Evolutionary conservation across 2,113 vertebrate species (phyloP), one percentile per base, ranked within the genome.

Genomic region (Oryzias woworae): DNA sequence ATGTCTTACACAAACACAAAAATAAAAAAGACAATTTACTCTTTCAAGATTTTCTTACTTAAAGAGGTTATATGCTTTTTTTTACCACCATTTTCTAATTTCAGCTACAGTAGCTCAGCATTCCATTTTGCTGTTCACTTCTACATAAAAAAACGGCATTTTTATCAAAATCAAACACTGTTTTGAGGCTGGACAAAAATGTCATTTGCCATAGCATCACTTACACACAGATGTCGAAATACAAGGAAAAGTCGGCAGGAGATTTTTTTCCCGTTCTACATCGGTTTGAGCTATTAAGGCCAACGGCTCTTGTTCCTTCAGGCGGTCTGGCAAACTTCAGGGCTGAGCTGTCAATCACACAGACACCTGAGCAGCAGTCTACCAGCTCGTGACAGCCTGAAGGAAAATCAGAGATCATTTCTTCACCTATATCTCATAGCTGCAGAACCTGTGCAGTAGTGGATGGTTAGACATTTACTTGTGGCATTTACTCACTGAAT

Each of bases 401-500:
- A 24, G 77, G 54, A 23, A 76, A 69, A 62, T 48, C 53, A 60
- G 18, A 44, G 36, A 28, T 57, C 45, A 57, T 68, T 72, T 66
- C 48, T 70, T 57, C 24, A 2, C 14, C 44, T 15, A 22, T 41
- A 36, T 56, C 31, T 50, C 18, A 36, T 36, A 72, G 58, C 51
- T 68, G 46, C 82, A 87, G 69, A 66, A 71, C 66, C 71, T 52
- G 44, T 58, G 31, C 60, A 78, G 57, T 42, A 56, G 20, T 5
- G 2, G 28, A 20, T 18, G 64, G 36, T 47, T 64, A 71, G 56
- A 62, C 76, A 78, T 84, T 87, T 83, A 78, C 73, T 58, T 58
- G 26, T 84, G 85, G 66, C 84, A 87, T 89, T 90, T 89, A 73
- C 73, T 69, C 69, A 6, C 72, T 77, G 67, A 69, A 80, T 69